A percentile compares a stretch with the other conserved stretches of the same genome.
Conservation (phyloP, 2,888 invertebrate genomes). For the Troides helena region DNA sequence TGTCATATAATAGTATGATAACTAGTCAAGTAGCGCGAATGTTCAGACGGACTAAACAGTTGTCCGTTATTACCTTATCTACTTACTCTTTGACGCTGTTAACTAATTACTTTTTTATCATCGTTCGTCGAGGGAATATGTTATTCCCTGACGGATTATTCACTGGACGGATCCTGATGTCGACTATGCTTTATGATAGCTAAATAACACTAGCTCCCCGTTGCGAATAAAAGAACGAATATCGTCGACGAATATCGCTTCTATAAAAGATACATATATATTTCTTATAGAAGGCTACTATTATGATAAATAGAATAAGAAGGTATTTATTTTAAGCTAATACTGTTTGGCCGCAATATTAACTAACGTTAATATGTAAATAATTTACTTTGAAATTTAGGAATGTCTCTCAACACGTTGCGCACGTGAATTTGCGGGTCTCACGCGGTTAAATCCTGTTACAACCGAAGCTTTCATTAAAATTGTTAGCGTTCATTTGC, state of each 20-base stretch:
- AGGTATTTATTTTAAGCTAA: too few species aligned
- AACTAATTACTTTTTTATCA: constrained; percentile 5
- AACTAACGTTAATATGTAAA: neutral
- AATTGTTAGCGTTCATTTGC: constrained; percentile 58
- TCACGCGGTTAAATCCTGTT: constrained; percentile 74
- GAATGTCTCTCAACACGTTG: constrained; percentile 18
- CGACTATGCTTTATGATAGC: neutral
- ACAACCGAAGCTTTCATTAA: constrained; percentile 64
- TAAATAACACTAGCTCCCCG: neutral
- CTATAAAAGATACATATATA: too few species aligned
- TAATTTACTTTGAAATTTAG: neutral
- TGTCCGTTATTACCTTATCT: neutral
- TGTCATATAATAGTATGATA: too few species aligned
- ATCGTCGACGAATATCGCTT: too few species aligned
- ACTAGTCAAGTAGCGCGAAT: neutral
- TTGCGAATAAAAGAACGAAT: neutral
- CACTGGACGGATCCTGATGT: too few species aligned
- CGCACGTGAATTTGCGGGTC: constrained; percentile 34
- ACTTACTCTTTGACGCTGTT: neutral
- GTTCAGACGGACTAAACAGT: neutral
- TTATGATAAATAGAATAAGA: too few species aligned
- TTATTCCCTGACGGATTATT: neutral
- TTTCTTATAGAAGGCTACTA: too few species aligned
- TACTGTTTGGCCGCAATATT: too few species aligned
- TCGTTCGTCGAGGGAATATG: neutral